These are phyloP conservation scores for Aptenodytes patagonicus DNA, from an alignment of 2,113 vertebrate genomes.

Conservation along the genomic window DNA sequence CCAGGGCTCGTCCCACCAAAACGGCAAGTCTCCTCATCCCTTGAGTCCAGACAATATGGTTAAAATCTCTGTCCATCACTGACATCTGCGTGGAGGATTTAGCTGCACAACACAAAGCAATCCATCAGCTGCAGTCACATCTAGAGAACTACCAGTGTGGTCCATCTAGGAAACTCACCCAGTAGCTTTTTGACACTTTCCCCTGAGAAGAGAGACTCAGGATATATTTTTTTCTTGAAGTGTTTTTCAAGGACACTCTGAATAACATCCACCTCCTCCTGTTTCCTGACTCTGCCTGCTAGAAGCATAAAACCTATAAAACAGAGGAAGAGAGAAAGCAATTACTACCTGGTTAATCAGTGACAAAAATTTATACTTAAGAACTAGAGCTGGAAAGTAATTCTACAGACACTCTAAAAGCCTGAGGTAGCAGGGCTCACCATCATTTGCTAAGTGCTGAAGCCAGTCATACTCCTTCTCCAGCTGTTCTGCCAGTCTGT, in stretches of 20 bases:
- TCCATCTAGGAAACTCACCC: conserved; percentile 79
- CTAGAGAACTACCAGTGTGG: background rate
- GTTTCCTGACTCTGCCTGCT: conserved; percentile 91
- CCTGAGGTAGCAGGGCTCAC: conserved; percentile 65
- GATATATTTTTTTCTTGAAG: conserved; percentile 88
- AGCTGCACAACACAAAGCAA: conserved; percentile 56
- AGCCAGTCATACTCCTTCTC: conserved; percentile 89
- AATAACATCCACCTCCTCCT: conserved; percentile 88
- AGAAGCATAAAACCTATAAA: conserved; percentile 92
- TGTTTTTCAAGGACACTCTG: conserved; percentile 89
- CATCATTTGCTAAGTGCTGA: conserved; percentile 94
- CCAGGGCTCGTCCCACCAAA: conserved; percentile 88
- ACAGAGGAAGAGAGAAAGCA: background rate
- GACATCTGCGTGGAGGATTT: conserved; percentile 69
- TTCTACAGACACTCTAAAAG: background rate
- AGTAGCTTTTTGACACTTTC: conserved; percentile 83
- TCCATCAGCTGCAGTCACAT: background rate
- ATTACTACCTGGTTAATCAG: background rate
- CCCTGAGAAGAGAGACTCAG: conserved; percentile 84
- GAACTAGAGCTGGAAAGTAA: background rate
- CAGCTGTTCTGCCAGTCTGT: conserved; percentile 83
- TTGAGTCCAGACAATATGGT: conserved; percentile 90
- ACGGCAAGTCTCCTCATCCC: conserved; percentile 86
- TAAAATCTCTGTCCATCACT: conserved; percentile 82
- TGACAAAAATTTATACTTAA: background rate